A percentile compares a stretch with the other conserved stretches of the same genome.
phyloP scores from a whole-genome alignment of 2,113 vertebrate genomes.

The Peromyscus californicus region DNA sequence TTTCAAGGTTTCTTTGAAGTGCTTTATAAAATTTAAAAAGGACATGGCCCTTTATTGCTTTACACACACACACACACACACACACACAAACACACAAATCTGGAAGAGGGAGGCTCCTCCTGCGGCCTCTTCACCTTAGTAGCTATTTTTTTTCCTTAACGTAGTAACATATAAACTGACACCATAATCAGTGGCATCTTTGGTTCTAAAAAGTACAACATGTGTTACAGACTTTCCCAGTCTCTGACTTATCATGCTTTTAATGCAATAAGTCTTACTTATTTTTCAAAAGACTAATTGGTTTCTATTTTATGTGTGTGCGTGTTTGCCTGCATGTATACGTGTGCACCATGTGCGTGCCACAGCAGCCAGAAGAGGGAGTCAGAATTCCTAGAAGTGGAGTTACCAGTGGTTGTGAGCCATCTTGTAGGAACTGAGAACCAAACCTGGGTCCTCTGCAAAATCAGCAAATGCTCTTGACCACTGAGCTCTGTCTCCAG shows the following conservation, averaged over 20 bases:
- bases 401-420: neutral
- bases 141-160: neutral
- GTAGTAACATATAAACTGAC: neutral
- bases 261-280: constrained; percentile 14
- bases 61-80: neutral
- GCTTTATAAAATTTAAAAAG: neutral
- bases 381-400: neutral
- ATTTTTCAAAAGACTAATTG: neutral
- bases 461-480: neutral
- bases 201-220: neutral
- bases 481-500: neutral
- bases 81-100: too few relatives aligned
- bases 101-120: neutral
- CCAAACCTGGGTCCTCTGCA: neutral
- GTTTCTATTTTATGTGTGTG: neutral
- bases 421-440: neutral
- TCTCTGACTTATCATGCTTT: neutral
- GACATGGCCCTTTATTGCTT: neutral
- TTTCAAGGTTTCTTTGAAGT: neutral
- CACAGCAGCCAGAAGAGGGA: neutral
- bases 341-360: neutral
- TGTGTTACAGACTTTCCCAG: neutral
- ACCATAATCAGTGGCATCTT: neutral
- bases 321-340: neutral
- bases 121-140: neutral